Evolutionary conservation across 2,888 invertebrate species (phyloP).

Genomic region (Catotricha subobsoleta): DNA sequence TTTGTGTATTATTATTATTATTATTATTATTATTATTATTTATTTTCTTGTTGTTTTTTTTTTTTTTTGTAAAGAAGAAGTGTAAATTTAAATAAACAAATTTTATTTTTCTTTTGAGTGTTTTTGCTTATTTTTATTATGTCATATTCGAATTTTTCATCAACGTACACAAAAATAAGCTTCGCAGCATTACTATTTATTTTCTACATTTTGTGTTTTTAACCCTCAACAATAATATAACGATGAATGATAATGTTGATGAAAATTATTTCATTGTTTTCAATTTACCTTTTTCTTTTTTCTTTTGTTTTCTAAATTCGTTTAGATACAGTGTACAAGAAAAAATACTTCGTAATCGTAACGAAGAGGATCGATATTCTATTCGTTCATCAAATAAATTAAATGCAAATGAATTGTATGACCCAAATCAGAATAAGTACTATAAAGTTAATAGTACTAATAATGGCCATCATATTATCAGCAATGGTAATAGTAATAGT

Average conservation of each 20-base stretch:
- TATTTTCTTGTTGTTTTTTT: not conserved
- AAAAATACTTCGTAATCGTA: slow-evolving; percentile 25
- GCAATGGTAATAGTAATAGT: slow-evolving; percentile 18
- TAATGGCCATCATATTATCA: slow-evolving; percentile 2
- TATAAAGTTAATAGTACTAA: slow-evolving; percentile 15
- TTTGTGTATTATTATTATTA: too few relatives aligned
- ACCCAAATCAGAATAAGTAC: slow-evolving; percentile 28
- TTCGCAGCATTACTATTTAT: too few relatives aligned
- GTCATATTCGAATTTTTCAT: too few relatives aligned
- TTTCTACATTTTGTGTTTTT: too few relatives aligned
- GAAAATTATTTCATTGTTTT: too few relatives aligned
- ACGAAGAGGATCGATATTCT: slow-evolving; percentile 26
- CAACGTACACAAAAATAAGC: too few relatives aligned
- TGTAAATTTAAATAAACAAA: not conserved
- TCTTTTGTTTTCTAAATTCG: too few relatives aligned
- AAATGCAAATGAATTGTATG: slow-evolving; percentile 22
- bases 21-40: not conserved
- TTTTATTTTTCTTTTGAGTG: too few relatives aligned
- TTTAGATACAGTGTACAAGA: slow-evolving; percentile 25
- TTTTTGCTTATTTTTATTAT: too few relatives aligned
- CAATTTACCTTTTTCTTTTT: too few relatives aligned
- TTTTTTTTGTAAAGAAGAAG: not conserved
- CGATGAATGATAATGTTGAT: too few relatives aligned
- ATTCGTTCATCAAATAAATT: slow-evolving; percentile 21
- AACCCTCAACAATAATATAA: too few relatives aligned